Percentiles rank a stretch among this genome's conserved stretches.
These are phyloP conservation scores for Limenitis arthemis DNA, from an alignment of 2,888 invertebrate genomes.

Conservation along the genomic window DNA sequence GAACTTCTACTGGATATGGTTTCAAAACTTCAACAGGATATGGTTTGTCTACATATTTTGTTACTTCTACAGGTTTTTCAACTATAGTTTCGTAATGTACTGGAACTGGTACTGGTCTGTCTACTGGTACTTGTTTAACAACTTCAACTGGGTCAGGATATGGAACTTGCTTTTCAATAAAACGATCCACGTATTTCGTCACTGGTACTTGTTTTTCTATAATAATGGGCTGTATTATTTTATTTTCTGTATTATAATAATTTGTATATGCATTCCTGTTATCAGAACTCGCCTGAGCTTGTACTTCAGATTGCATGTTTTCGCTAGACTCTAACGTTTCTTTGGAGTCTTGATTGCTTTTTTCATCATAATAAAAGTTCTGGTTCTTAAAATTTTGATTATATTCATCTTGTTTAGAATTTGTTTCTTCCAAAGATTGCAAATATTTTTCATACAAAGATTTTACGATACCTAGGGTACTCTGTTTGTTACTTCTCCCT, in stretches of 20 bases:
- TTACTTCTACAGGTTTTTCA: conserved; percentile 67
- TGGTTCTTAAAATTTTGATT: conserved; percentile 42
- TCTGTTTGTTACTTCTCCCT: conserved; percentile 47
- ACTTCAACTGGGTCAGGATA: conserved; percentile 54
- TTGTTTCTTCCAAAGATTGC: conserved; percentile 49
- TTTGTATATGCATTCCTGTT: conserved; percentile 37
- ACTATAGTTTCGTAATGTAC: conserved; percentile 67
- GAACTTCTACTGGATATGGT: conserved; percentile 70
- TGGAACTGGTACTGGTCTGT: conserved; percentile 56
- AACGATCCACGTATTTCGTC: conserved; percentile 57
- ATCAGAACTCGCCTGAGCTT: conserved; percentile 41
- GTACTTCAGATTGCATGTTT: conserved; percentile 43
- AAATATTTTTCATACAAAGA: conserved; percentile 49
- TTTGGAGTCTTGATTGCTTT: conserved; percentile 33
- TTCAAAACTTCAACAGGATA: conserved; percentile 67
- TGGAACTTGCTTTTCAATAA: conserved; percentile 58
- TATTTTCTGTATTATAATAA: conserved; percentile 40
- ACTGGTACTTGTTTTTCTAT: conserved; percentile 63
- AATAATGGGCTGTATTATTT: conserved; percentile 59
- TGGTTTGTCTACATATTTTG: conserved; percentile 70
- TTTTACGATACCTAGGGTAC: conserved; percentile 39
- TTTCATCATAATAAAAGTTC: conserved; percentile 33
- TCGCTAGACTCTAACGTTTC: conserved; percentile 49
- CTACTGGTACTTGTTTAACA: conserved; percentile 45
- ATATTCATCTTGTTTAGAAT: conserved; percentile 46